A percentile compares a stretch with the other conserved stretches of the same genome.
Conservation (phyloP, 1,140 invertebrate species). For the Philaenus spumarius region DNA sequence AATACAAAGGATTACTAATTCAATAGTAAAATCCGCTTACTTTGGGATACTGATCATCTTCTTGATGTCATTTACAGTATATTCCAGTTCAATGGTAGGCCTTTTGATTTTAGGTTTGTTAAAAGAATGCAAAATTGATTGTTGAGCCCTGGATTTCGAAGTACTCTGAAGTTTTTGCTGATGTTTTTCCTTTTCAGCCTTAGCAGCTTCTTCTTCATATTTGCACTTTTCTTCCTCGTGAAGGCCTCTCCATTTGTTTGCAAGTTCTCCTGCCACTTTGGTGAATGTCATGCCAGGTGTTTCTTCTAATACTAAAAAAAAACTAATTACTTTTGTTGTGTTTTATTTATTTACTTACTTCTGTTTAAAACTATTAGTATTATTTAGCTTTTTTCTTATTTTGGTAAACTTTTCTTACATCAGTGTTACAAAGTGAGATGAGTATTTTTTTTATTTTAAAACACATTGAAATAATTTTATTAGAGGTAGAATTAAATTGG, state of each 20-base stretch:
- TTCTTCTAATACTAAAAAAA: conserved; percentile 36
- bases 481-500: no score
- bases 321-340: no score
- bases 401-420: no score
- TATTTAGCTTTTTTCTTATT: no score
- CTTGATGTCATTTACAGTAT: neutral
- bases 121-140: neutral
- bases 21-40: no score
- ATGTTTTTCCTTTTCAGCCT: conserved; percentile 19
- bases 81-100: neutral
- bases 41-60: neutral
- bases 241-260: conserved; percentile 39
- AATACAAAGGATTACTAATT: no score
- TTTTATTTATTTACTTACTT: no score
- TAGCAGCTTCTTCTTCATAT: conserved; percentile 39
- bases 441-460: no score
- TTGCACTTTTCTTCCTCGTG: conserved; percentile 40
- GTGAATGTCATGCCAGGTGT: conserved; percentile 38
- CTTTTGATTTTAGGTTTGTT: neutral
- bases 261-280: conserved; percentile 38
- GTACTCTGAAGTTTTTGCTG: conserved; percentile 4
- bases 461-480: no score
- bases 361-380: no score
- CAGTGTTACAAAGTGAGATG: no score
- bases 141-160: neutral